phyloP scores from a whole-genome alignment of 1,140 invertebrate genomes.

The Dendrolimus punctatus region DNA sequence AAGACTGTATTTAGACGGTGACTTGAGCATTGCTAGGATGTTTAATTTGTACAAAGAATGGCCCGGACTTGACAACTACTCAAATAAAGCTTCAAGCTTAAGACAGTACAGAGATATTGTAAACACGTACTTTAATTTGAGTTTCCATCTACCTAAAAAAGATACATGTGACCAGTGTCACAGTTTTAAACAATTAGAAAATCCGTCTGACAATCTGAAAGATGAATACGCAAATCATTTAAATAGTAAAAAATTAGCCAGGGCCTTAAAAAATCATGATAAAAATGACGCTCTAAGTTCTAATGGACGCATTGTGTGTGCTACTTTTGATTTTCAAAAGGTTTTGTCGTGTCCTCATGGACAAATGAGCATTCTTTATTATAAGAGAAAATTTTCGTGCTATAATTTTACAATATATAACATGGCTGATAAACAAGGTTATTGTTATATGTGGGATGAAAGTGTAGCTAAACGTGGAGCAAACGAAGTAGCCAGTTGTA shows the following conservation, averaged over 20 bases:
- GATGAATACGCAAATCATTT: constrained; percentile 3
- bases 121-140: constrained; percentile 6
- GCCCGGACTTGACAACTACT: too few species aligned
- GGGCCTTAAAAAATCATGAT: constrained; percentile 1
- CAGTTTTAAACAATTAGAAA: constrained; percentile 4
- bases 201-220: background rate
- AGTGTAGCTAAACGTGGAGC: background rate
- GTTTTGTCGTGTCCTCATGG: background rate
- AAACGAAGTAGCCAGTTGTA: background rate
- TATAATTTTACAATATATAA: background rate
- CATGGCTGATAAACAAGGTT: background rate
- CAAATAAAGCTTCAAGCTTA: too few species aligned
- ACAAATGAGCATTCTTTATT: background rate
- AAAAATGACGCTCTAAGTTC: too few species aligned
- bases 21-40: too few species aligned
- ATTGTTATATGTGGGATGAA: background rate
- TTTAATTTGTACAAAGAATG: too few species aligned
- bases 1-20: too few species aligned
- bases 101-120: constrained; percentile 6
- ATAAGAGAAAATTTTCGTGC: background rate
- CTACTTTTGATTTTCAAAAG: constrained; percentile 4
- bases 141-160: constrained; percentile 2
- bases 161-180: constrained; percentile 1
- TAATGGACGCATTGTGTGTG: too few species aligned
- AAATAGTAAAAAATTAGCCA: constrained; percentile 1